Evolutionary conservation across 53 echinoderm and acorn worm genomes (phyloP).

Genomic region (Mesocentrotus franciscanus): DNA sequence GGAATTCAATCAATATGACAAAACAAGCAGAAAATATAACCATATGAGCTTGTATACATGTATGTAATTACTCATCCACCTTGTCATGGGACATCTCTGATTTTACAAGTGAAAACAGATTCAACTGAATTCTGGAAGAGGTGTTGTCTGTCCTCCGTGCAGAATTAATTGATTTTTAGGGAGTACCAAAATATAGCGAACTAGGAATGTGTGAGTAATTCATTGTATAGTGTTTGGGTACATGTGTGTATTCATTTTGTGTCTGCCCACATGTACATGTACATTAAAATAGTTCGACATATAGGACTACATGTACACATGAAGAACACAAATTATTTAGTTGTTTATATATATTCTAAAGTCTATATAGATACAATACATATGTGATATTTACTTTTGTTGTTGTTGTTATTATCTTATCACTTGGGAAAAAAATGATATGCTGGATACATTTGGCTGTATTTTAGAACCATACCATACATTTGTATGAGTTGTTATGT

Average conservation of each 20-base stretch:
- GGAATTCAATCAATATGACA: conserved; percentile 28
- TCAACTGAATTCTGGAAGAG: not conserved
- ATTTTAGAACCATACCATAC: too few relatives aligned
- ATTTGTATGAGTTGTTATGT: not conserved
- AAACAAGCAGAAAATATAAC: conserved; percentile 18
- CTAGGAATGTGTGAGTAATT: not conserved
- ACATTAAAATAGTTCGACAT: too few relatives aligned
- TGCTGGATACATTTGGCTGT: too few relatives aligned
- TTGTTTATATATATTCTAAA: too few relatives aligned
- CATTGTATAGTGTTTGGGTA: not conserved
- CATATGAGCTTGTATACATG: not conserved
- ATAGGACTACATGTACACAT: too few relatives aligned
- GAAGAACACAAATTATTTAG: too few relatives aligned
- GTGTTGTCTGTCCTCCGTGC: not conserved
- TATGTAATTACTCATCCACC: conserved; percentile 22
- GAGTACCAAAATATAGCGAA: not conserved
- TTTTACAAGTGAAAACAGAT: not conserved
- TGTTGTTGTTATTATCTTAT: too few relatives aligned
- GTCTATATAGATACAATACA: too few relatives aligned
- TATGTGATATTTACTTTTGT: too few relatives aligned
- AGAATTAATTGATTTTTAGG: conserved; percentile 41
- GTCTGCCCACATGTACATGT: too few relatives aligned
- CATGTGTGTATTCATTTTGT: not conserved
- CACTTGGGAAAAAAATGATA: too few relatives aligned
- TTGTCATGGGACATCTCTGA: not conserved